Evolutionary conservation across 2,113 vertebrate genomes (phyloP), one percentile per base, ranked within the genome.

Genomic region (Mesocricetus auratus): DNA sequence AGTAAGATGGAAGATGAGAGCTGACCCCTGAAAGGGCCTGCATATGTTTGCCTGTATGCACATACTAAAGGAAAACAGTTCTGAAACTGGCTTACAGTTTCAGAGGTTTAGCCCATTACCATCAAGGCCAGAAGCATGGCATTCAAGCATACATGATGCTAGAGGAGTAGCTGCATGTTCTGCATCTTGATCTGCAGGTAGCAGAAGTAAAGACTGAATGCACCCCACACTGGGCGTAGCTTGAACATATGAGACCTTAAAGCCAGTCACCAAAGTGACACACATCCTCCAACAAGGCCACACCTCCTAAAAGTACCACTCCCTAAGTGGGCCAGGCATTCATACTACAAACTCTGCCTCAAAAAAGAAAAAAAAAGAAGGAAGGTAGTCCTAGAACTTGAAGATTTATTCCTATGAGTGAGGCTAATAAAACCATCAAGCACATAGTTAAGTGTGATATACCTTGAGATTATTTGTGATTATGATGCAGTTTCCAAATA

Each of bases 401-500:
- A 96, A 97, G 73, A 78, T 83, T 86, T 96, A 89, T 79, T 93
- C 50, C 78, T 87, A n/a, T 75, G 69, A 91, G 86, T 83, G 83
- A 98, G 93, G 81, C 78, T 90, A 96, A 96, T 93, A 96, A 96
- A 96, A 64, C 82, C n/a, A 66, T 92, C n/a, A 81, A 90, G 83
- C 60, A 93, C 75, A 94, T 1, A 83, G 93, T 85, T 93, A 97
- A 96, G 13, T 90, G 64, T 87, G 77, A 88, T 11, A 47, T 78
- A 66, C 39, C n/a, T 64, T 74, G 91, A 81, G 83, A 82, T 39
- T 12, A 86, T 53, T 85, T 95, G 21, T 95, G 96, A 97, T 93
- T 89, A 96, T 62, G 66, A 91, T 21, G 68, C 50, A 45, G 86
- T 95, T 96, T 62, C 82, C 93, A 75, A 96, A 97, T 8, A 11